phyloP scores from a whole-genome alignment of 2,797 vertebrate genomes.

The Sebastes taczanowskii region DNA sequence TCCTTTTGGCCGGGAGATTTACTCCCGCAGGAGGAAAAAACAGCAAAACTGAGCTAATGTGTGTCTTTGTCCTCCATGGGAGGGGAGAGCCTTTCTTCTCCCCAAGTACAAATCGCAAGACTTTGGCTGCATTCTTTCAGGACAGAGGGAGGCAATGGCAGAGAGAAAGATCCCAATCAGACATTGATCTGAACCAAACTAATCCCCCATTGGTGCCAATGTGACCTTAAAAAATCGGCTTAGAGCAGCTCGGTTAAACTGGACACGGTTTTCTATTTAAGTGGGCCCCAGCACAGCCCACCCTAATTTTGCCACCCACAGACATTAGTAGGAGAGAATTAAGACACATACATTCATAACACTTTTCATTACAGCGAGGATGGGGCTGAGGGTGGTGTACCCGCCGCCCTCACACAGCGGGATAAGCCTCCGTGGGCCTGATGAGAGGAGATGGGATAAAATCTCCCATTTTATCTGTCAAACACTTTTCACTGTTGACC shows the following conservation, averaged over 20 bases:
- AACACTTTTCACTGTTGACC: slow-evolving; percentile 9
- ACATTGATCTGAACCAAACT: slow-evolving; percentile 86
- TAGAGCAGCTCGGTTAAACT: slow-evolving; percentile 86
- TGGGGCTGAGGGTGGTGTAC: slow-evolving; percentile 58
- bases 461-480: slow-evolving; percentile 37
- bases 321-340: slow-evolving; percentile 80
- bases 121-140: slow-evolving; percentile 80
- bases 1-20: slow-evolving; percentile 74
- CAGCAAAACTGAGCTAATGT: slow-evolving; percentile 88
- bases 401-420: slow-evolving; percentile 68
- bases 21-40: slow-evolving; percentile 71
- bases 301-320: slow-evolving; percentile 84
- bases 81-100: slow-evolving; percentile 81
- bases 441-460: slow-evolving; percentile 50
- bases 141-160: slow-evolving; percentile 80
- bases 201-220: slow-evolving; percentile 88
- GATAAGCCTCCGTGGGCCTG: slow-evolving; percentile 58
- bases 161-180: slow-evolving; percentile 85
- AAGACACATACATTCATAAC: slow-evolving; percentile 88
- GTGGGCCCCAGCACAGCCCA: slow-evolving; percentile 70
- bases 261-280: slow-evolving; percentile 83
- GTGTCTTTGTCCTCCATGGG: slow-evolving; percentile 82
- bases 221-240: slow-evolving; percentile 88
- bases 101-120: slow-evolving; percentile 84
- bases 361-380: slow-evolving; percentile 80